phyloP scores from a whole-genome alignment of 2,888 invertebrate species.

The Eustalomyia histrio region DNA sequence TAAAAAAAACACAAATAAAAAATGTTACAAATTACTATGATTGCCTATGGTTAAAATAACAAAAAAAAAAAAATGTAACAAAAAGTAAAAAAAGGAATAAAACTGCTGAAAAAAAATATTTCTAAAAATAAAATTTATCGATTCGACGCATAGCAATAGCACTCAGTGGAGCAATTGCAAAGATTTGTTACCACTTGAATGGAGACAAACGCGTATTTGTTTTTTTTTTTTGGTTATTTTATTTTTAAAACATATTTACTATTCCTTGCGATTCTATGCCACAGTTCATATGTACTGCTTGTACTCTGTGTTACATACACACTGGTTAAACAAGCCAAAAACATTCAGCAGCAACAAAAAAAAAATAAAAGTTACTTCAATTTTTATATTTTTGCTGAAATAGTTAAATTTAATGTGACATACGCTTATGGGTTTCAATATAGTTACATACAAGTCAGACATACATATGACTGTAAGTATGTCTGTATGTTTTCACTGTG shows the following conservation, averaged over 20 bases:
- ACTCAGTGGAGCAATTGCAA: constrained; percentile 76
- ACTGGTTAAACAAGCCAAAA: constrained; percentile 19
- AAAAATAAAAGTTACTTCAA: constrained; percentile 31
- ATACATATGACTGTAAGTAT: too few relatives aligned
- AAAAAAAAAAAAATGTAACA: constrained; percentile 32
- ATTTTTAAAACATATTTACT: constrained; percentile 6
- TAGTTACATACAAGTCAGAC: constrained; percentile 32
- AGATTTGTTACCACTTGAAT: constrained; percentile 70
- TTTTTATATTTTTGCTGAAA: constrained; percentile 55
- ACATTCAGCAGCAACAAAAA: neutral
- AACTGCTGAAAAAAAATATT: constrained; percentile 32
- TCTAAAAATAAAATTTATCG: constrained; percentile 73
- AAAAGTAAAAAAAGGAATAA: constrained; percentile 11
- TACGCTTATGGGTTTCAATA: constrained; percentile 54
- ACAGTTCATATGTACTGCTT: constrained; percentile 18
- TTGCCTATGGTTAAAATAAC: constrained; percentile 62
- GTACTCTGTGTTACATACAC: constrained; percentile 9
- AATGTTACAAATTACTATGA: constrained; percentile 61
- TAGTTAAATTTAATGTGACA: constrained; percentile 66
- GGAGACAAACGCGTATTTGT: constrained; percentile 62
- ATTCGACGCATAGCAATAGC: constrained; percentile 78
- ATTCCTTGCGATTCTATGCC: constrained; percentile 23
- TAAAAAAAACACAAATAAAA: constrained; percentile 34
- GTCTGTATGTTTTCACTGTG: too few relatives aligned
- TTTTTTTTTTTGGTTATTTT: constrained; percentile 18